A percentile compares a stretch with the other conserved stretches of the same genome.
Conservation (phyloP, 37 sponge, comb jelly and placozoan species). For the Spongilla lacustris region DNA sequence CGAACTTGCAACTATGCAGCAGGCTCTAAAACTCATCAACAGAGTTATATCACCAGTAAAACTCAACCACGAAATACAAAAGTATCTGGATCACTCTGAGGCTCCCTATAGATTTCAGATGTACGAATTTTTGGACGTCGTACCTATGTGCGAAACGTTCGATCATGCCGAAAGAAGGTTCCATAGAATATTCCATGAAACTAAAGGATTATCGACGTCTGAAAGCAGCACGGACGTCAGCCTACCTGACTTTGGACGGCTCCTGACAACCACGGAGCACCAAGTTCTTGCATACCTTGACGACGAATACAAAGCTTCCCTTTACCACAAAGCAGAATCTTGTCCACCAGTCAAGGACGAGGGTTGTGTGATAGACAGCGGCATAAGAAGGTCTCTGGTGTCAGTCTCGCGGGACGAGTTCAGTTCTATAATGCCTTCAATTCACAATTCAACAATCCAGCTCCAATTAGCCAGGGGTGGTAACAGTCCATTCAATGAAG, state of each 20-base stretch:
- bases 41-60: constrained; percentile 42
- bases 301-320: constrained; percentile 29
- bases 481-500: no score
- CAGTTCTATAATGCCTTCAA: constrained; percentile 16
- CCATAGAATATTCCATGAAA: neutral
- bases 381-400: neutral
- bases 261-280: constrained; percentile 44
- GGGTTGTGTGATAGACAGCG: neutral
- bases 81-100: neutral
- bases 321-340: constrained; percentile 15
- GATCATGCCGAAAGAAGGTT: constrained; percentile 27
- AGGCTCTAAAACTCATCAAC: constrained; percentile 46
- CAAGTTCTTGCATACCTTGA: constrained; percentile 41
- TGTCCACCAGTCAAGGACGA: neutral
- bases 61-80: constrained; percentile 37
- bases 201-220: neutral
- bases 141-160: constrained; percentile 9
- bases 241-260: constrained; percentile 29
- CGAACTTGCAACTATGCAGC: constrained; percentile 8
- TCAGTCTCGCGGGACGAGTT: neutral
- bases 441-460: constrained; percentile 31
- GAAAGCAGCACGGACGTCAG: neutral
- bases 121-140: constrained; percentile 63
- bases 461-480: constrained; percentile 17
- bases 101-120: constrained; percentile 50